Evolutionary conservation across 2,888 invertebrate genomes (phyloP), one percentile per base, ranked within the genome.

Genomic region (Patella ulyssiponensis): DNA sequence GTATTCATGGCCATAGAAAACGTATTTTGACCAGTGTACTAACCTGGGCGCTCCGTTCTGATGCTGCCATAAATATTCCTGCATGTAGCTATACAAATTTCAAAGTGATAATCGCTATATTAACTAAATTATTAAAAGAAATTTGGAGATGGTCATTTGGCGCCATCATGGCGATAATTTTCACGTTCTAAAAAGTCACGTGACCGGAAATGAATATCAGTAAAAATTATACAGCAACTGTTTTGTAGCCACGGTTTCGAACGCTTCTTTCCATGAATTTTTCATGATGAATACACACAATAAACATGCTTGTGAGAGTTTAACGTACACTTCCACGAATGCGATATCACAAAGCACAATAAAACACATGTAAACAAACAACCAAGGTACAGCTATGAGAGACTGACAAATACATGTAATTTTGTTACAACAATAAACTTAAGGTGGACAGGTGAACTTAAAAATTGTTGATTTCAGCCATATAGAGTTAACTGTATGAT

Each of bases 141-240:
- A 69, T 52, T 53, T 76, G 51, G 76, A 72, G n/a, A 56, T 69
- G 77, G 27, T 81, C 77, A 76, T 80, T 84, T 84, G 84, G 84
- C 83, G 84, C 85, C 85, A 85, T 84, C 83, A 84, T 85, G 85
- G 85, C 82, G 82, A 83, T 82, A 80, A 23, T 80, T 82, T 78
- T 71, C 72, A 69, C 75, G 72, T 64, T 64, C 23, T 64, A 12
- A 1, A 9, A 78, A 77, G 33, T 79, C 81, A 81, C 81, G 83
- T 80, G 76, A 74, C 64, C 78, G 72, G 74, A 72, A 79, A 27
- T 54, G 44, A 3, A 44, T 20, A 69, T 73, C 54, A 56, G 73
- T 69, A 20, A 44, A 52, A 14, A 56, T 52, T 54, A 71, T 51
- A 69, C 20, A 74, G 69, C 71, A 33, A 54, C 69, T 53, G 70